phyloP scores from a whole-genome alignment of 2,113 vertebrate genomes.

The Chloebia gouldiae region DNA sequence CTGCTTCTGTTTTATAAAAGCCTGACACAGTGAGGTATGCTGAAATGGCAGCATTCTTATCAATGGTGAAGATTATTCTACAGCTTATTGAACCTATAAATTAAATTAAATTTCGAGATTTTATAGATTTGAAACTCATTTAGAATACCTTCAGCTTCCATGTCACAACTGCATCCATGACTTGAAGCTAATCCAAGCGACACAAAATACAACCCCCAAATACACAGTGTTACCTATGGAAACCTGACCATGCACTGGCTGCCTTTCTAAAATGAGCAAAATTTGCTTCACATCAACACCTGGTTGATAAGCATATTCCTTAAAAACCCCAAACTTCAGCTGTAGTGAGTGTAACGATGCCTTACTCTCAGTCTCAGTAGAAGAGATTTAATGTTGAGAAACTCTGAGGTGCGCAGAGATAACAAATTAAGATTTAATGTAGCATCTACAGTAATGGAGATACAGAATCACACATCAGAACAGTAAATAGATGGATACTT shows the following conservation, averaged over 20 bases:
- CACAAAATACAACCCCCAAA: neutral
- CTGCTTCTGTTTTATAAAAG: neutral
- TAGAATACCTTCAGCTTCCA: neutral
- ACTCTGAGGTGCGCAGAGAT: neutral
- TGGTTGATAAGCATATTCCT: neutral
- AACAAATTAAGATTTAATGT: neutral
- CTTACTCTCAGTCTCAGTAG: neutral
- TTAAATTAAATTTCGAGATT: neutral
- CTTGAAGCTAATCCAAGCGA: neutral
- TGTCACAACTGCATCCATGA: fast-evolving
- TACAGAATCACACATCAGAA: neutral
- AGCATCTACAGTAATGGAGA: neutral
- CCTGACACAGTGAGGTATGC: neutral
- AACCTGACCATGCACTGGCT: neutral
- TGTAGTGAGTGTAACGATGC: neutral
- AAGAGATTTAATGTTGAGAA: neutral
- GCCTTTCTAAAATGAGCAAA: neutral
- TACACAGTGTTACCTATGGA: neutral
- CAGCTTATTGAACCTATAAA: neutral
- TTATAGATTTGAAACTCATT: neutral
- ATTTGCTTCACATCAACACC: neutral
- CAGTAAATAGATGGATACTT: constrained; percentile 40
- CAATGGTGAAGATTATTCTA: neutral
- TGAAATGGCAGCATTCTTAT: neutral
- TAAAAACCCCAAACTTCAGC: neutral